Evolutionary conservation across 2,797 vertebrate genomes (phyloP).

Genomic region (Steatocranus sp.): DNA sequence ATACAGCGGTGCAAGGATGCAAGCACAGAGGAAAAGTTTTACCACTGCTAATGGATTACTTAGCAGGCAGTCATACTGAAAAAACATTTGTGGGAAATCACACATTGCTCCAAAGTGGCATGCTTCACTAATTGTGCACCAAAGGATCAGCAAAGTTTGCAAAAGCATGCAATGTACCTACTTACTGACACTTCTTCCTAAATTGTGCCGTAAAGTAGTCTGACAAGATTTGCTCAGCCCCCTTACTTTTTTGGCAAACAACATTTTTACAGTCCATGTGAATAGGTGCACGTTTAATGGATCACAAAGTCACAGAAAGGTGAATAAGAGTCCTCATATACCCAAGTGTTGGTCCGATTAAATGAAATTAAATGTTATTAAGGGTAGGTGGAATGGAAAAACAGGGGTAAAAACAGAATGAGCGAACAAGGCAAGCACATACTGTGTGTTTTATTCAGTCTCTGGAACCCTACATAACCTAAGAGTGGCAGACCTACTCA

Average conservation of each 20-base stretch:
- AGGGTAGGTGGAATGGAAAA: background rate
- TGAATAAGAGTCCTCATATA: background rate
- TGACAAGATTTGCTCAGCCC: conserved; percentile 42
- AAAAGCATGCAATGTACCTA: background rate
- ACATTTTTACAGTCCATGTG: conserved; percentile 18
- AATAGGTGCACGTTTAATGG: background rate
- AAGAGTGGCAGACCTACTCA: conserved; percentile 6
- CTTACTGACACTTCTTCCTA: conserved; percentile 17
- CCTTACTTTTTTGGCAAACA: conserved; percentile 44
- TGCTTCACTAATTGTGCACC: conserved; percentile 20
- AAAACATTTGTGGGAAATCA: conserved; percentile 43
- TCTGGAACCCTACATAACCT: background rate
- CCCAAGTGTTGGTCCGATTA: accelerated
- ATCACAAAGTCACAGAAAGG: background rate
- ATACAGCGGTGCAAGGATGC: conserved; percentile 53
- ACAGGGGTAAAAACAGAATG: background rate
- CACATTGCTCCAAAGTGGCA: conserved; percentile 59
- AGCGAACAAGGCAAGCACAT: background rate
- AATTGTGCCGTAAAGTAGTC: conserved; percentile 41
- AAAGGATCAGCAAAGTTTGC: conserved; percentile 19
- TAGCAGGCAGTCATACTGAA: conserved; percentile 15
- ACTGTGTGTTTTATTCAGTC: background rate
- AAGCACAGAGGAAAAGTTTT: conserved; percentile 26
- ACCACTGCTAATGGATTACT: conserved; percentile 54
- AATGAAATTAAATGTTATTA: background rate